Conservation (phyloP, 2,797 vertebrate species). For the Rhincodon typus region DNA sequence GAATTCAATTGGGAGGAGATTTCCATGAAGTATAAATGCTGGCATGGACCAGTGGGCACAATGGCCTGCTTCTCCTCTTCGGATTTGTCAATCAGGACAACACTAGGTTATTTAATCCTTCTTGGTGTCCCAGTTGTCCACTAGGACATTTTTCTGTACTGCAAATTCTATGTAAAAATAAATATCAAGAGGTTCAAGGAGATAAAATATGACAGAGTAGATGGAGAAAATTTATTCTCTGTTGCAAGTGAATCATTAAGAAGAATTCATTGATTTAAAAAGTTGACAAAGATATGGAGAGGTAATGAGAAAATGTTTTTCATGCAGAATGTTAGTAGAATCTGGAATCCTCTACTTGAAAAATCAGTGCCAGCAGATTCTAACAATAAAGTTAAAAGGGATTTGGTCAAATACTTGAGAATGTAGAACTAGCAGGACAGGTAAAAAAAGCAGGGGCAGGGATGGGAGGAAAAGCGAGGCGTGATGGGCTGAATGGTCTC, state of each 20-base stretch:
- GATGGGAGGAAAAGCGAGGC: neutral
- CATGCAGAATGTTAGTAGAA: neutral
- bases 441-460: neutral
- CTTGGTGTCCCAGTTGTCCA: no score
- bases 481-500: neutral
- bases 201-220: neutral
- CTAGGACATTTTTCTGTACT: neutral
- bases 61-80: no score
- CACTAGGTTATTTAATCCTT: no score
- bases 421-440: neutral
- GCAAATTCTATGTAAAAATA: neutral
- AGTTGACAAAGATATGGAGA: neutral
- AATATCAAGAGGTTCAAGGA: neutral
- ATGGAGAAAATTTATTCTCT: neutral
- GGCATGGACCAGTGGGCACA: no score
- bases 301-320: neutral
- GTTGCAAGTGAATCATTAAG: neutral
- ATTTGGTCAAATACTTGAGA: neutral
- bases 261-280: neutral
- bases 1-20: no score
- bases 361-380: neutral
- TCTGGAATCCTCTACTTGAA: neutral
- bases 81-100: no score
- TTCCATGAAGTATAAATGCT: no score
- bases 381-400: neutral